A percentile compares a stretch with the other conserved stretches of the same genome.
phyloP scores from a whole-genome alignment of 2,888 invertebrate genomes.

The Heliconius hortense region DNA sequence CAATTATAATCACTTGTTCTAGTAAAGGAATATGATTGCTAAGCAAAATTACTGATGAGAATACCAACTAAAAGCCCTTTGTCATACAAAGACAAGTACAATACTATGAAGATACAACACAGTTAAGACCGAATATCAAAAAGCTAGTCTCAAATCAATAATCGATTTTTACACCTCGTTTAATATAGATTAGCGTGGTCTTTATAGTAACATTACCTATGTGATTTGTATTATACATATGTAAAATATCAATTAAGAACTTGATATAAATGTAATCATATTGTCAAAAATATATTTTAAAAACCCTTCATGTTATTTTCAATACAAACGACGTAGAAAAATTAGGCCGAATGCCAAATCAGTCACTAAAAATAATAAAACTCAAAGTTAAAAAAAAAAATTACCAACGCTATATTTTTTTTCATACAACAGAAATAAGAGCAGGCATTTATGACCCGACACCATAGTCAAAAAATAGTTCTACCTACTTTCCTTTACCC shows the following conservation, averaged over 20 bases:
- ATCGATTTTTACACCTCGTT: slow-evolving; percentile 12
- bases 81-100: neutral
- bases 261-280: neutral
- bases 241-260: neutral
- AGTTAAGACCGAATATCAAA: slow-evolving; percentile 64
- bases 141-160: slow-evolving; percentile 75
- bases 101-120: slow-evolving; percentile 1
- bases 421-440: neutral
- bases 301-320: neutral
- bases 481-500: neutral
- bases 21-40: slow-evolving; percentile 77
- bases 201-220: neutral
- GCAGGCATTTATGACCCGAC: neutral
- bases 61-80: neutral
- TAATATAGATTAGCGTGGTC: neutral
- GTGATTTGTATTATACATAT: neutral
- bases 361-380: slow-evolving; percentile 1
- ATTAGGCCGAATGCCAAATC: slow-evolving; percentile 11
- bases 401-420: neutral
- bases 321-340: slow-evolving; percentile 5
- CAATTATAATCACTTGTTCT: slow-evolving; percentile 47
- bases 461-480: neutral
- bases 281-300: slow-evolving; percentile 8
- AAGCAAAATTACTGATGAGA: slow-evolving; percentile 14
- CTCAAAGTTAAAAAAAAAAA: neutral